Evolutionary conservation across 35 echinoderm and acorn worm genomes (phyloP), one percentile per base, ranked within the genome.

Genomic region (Ptychodera flava): DNA sequence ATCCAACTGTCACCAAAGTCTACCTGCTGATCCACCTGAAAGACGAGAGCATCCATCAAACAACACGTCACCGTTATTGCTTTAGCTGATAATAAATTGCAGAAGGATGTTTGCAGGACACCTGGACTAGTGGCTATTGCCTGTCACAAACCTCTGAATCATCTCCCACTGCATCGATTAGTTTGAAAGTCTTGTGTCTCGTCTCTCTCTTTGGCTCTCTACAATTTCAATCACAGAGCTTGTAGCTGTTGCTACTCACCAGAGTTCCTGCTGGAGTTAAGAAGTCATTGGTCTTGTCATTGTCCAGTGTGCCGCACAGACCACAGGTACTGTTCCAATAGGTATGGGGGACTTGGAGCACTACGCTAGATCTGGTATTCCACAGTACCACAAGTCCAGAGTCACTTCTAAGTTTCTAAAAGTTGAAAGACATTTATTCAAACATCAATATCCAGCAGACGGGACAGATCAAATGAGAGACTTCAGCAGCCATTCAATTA

Each of bases 301-400:
- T 81, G 80, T 97, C 95, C 45, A 92, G 93, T 29, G 87, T 91
- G 16, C 95, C 95, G 80, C 95, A 97, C 34, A 97, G 85, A 78
- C 95, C 95, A 83, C 95, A 97, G 22, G 45, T 64, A 12, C 45
- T 22, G 22, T 64, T 64, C 45, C 45, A 64, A 22, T 64, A 64
- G 45, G 45, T 64, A 22, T 64, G 22, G 45, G 45, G 45, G 22
- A 64, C 45, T 12, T 64, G 22, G 22, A 64, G 6, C 22, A 22
- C 45, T 22, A 64, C 45, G 22, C 45, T 64, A 22, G 6, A 12
- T 64, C 22, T 64, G 22, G 45, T 64, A 22, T 64, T 22, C 45
- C 45, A 64, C 6, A 64, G 6, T 12, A 64, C 45, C 6, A 64
- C 45, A 12, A 64, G 45, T 64, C 45, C 45, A 64, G 22, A 64